Evolutionary conservation across 2,113 vertebrate species (phyloP).

Genomic region (Pelmatolapia mariae): DNA sequence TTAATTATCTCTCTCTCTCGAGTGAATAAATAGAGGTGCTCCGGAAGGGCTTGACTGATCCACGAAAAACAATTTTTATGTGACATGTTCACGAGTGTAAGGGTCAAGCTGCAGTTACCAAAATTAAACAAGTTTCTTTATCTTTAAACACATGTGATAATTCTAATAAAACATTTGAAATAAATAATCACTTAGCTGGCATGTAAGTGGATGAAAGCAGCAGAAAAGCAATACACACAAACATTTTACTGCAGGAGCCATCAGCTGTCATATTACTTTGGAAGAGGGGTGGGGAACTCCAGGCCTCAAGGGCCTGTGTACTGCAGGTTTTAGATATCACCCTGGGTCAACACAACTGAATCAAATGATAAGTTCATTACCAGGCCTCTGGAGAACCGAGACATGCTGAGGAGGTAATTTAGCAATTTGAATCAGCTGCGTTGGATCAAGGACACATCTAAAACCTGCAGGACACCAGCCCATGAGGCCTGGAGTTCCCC

Average conservation of each 20-base stretch:
- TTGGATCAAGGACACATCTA: no score
- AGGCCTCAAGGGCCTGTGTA: fast-evolving
- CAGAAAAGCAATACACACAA: not conserved
- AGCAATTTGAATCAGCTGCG: not conserved
- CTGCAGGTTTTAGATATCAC: not conserved
- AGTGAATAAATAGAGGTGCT: fast-evolving
- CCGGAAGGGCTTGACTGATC: not conserved
- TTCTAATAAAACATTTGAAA: not conserved
- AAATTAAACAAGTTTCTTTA: not conserved
- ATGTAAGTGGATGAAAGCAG: not conserved
- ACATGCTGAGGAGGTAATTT: not conserved
- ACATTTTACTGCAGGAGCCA: not conserved
- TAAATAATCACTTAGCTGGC: not conserved
- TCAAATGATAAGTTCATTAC: not conserved
- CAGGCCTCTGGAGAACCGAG: not conserved
- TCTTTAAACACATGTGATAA: not conserved
- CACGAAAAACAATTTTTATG: not conserved
- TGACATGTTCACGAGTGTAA: not conserved
- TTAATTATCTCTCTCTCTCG: not conserved
- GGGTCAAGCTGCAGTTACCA: not conserved
- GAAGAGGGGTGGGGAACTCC: not conserved
- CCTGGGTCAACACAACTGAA: not conserved
- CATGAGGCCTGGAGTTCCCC: no score
- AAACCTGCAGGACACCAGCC: no score
- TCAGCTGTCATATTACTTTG: not conserved